Conservation (phyloP, 2,888 invertebrate species). For the Flabesymbios commensalis region DNA sequence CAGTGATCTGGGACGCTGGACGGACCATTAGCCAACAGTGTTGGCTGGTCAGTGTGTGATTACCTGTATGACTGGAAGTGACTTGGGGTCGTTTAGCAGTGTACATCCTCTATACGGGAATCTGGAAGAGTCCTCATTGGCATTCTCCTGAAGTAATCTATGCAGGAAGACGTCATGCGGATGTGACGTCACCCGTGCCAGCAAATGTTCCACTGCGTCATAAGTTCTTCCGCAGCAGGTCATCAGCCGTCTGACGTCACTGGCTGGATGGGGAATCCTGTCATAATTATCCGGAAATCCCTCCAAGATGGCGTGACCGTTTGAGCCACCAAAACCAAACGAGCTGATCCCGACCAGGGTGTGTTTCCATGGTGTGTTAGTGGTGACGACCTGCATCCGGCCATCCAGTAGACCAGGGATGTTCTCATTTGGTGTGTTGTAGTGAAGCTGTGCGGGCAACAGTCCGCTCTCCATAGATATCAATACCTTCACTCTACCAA, state of each 20-base stretch:
- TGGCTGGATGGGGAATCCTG: background rate
- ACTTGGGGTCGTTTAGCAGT: background rate
- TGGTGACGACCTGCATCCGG: slow-evolving; percentile 67
- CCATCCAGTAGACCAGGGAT: slow-evolving; percentile 85
- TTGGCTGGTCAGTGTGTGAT: background rate
- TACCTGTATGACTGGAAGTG: background rate
- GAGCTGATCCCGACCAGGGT: slow-evolving; percentile 89
- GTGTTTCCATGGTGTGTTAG: slow-evolving; percentile 67
- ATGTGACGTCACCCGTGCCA: background rate
- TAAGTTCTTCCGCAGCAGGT: background rate
- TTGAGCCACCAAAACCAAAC: slow-evolving; percentile 89
- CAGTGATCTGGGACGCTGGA: no score
- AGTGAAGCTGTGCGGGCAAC: slow-evolving; percentile 78
- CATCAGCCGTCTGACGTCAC: background rate
- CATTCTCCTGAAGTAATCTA: background rate
- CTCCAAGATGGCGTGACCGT: slow-evolving; percentile 45
- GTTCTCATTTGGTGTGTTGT: slow-evolving; percentile 78
- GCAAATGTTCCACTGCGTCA: background rate
- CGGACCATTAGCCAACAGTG: no score
- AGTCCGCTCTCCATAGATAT: slow-evolving; percentile 36
- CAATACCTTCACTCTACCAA: slow-evolving; percentile 39
- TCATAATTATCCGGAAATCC: slow-evolving; percentile 27
- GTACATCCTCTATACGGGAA: slow-evolving; percentile 1
- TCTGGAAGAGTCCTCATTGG: background rate
- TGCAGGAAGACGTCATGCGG: background rate